Evolutionary conservation across 2,113 vertebrate species (phyloP), one percentile per base, ranked within the genome.

Genomic region (Odocoileus hemionus): DNA sequence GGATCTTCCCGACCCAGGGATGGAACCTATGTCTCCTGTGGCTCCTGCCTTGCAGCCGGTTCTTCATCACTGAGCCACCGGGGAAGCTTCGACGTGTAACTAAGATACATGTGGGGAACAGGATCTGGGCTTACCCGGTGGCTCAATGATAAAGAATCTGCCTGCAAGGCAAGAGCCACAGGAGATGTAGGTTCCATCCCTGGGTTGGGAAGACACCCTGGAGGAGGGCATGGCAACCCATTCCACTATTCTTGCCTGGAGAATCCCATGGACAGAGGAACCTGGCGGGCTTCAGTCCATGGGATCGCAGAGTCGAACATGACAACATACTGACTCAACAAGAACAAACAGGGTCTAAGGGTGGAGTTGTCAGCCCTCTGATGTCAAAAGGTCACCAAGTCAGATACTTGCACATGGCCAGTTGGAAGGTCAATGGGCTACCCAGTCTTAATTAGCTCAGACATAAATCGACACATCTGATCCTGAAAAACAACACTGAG

Each of bases 1-100:
- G n/a, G 2, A 39, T 39, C n/a, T 39, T 70, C n/a, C n/a, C 10
- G 0, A 70, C 19, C 2, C 19, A 39, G n/a, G 10, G 19, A 39
- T 70, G n/a, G n/a, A 12, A 70, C 19, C 10, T 23, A 21, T 2
- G 67, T 39, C 19, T 70, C 67, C n/a, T 23, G 67, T 70, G n/a
- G 19, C n/a, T 70, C n/a, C n/a, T 23, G n/a, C 19, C 23, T 6
- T 70, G n/a, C n/a, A 36, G n/a, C 19, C 17, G 5, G 9, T 23
- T 70, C n/a, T 6, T 70, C 19, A 70, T 23, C 67, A 70, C 10
- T 70, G n/a, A 70, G 19, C n/a, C 67, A 23, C n/a, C 1, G 0
- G 61, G 54, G 33, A 70, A 70, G 19, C n/a, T 36, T 21, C 1
- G 2, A 26, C 52, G 52, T 83, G 33, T 83, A 83, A 83, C 33